Percentiles rank a stretch among this genome's conserved stretches.
These are phyloP conservation scores for Drosophila formosana DNA, from an alignment of 2,888 invertebrate species.

Conservation along the genomic window DNA sequence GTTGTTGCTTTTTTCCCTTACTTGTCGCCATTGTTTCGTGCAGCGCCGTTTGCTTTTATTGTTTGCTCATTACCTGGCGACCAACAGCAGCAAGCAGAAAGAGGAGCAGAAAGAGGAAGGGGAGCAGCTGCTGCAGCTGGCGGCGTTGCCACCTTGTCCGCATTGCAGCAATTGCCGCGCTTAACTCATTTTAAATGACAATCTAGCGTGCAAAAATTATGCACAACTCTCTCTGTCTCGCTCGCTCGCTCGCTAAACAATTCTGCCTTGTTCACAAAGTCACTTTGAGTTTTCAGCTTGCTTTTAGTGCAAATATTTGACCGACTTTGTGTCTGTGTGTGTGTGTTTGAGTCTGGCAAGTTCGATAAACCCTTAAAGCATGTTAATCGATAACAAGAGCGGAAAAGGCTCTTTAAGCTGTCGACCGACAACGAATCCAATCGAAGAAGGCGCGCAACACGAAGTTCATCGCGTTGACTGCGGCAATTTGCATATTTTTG, in stretches of 20 bases:
- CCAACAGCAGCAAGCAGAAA: conserved; percentile 22
- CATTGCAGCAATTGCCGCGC: conserved; percentile 71
- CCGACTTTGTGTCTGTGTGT: conserved; percentile 36
- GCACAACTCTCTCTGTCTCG: conserved; percentile 15
- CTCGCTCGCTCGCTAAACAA: too few species aligned
- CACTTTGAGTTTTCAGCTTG: conserved; percentile 27
- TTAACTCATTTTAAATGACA: conserved; percentile 84
- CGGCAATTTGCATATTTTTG: conserved; percentile 79
- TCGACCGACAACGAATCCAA: conserved; percentile 28
- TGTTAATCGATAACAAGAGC: conserved; percentile 65
- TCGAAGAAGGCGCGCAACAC: too few species aligned
- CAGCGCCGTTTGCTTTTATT: conserved; percentile 76
- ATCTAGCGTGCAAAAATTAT: conserved; percentile 82
- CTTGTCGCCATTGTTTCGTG: conserved; percentile 72
- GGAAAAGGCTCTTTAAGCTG: conserved; percentile 72
- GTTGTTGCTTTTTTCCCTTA: not conserved
- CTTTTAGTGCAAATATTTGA: conserved; percentile 55
- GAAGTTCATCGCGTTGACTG: conserved; percentile 76
- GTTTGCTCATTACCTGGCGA: conserved; percentile 78
- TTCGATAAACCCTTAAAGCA: conserved; percentile 79
- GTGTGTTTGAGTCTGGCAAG: conserved; percentile 39
- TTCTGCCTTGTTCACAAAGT: conserved; percentile 25
- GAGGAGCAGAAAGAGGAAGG: conserved; percentile 14
- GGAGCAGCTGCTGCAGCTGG: conserved; percentile 3
- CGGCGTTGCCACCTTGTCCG: conserved; percentile 57